phyloP scores from a whole-genome alignment of 2,113 vertebrate genomes.

The Melanerpes aurifrons region DNA sequence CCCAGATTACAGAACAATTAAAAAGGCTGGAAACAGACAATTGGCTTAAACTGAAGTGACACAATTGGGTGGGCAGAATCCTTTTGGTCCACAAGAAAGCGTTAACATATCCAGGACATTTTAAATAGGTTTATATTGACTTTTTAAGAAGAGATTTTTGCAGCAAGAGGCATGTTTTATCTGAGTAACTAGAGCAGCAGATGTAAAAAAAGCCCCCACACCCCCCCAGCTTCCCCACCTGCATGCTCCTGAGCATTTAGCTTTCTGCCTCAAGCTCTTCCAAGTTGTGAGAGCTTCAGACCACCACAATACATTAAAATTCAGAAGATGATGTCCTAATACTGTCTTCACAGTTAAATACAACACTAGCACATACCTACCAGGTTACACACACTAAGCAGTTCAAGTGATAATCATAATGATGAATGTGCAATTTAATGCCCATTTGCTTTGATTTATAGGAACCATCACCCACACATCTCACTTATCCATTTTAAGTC shows the following conservation, averaged over 20 bases:
- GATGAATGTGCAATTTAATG: neutral
- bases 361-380: neutral
- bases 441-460: neutral
- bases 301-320: neutral
- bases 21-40: neutral
- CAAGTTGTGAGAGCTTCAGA: neutral
- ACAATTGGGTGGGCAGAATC: neutral
- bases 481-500: neutral
- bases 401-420: neutral
- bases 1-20: neutral
- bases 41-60: neutral
- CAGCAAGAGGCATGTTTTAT: neutral
- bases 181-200: neutral
- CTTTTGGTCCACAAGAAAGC: neutral
- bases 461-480: neutral
- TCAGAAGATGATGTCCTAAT: neutral
- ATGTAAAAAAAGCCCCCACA: fast-evolving
- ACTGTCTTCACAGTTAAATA: neutral
- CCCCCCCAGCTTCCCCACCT: fast-evolving
- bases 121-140: neutral
- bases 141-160: neutral
- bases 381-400: neutral
- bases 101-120: neutral
- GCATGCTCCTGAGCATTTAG: neutral
- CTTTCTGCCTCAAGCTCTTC: neutral